phyloP scores from a whole-genome alignment of 2,888 invertebrate species.

The Aphidoletes aphidimyza region DNA sequence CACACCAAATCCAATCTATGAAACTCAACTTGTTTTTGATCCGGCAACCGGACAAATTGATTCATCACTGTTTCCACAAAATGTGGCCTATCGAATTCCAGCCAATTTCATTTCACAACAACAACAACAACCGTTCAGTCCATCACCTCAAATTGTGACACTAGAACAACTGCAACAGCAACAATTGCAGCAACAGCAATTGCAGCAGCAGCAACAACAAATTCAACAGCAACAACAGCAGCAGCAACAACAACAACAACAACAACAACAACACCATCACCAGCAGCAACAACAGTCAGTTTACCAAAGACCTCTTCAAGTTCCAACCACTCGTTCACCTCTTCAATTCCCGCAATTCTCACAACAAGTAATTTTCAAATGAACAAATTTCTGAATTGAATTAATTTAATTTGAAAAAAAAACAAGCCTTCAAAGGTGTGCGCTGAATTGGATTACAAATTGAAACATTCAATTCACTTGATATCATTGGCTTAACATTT shows the following conservation, averaged over 20 bases:
- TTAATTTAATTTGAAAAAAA: neutral
- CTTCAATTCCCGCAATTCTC: slow-evolving; percentile 58
- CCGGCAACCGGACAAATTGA: slow-evolving; percentile 82
- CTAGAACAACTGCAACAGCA: slow-evolving; percentile 71
- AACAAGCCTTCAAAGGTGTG: neutral
- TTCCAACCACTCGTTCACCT: slow-evolving; percentile 67
- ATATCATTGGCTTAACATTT: no score
- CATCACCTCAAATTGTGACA: slow-evolving; percentile 71
- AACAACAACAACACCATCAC: slow-evolving; percentile 79
- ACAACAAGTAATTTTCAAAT: slow-evolving; percentile 57
- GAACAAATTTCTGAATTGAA: neutral
- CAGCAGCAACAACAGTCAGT: slow-evolving; percentile 68
- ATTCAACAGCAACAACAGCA: slow-evolving; percentile 67
- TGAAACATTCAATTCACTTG: no score
- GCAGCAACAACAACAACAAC: slow-evolving; percentile 67
- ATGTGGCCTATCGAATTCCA: slow-evolving; percentile 70
- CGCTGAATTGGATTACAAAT: no score
- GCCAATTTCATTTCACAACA: slow-evolving; percentile 74
- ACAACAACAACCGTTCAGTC: slow-evolving; percentile 71
- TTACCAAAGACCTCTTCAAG: slow-evolving; percentile 69
- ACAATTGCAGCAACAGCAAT: slow-evolving; percentile 65
- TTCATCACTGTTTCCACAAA: slow-evolving; percentile 78
- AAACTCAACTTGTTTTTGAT: slow-evolving; percentile 81
- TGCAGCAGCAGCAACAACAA: slow-evolving; percentile 62
- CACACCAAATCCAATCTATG: slow-evolving; percentile 75